phyloP scores from a whole-genome alignment of 2,888 invertebrate genomes.

The Unio delphinus region DNA sequence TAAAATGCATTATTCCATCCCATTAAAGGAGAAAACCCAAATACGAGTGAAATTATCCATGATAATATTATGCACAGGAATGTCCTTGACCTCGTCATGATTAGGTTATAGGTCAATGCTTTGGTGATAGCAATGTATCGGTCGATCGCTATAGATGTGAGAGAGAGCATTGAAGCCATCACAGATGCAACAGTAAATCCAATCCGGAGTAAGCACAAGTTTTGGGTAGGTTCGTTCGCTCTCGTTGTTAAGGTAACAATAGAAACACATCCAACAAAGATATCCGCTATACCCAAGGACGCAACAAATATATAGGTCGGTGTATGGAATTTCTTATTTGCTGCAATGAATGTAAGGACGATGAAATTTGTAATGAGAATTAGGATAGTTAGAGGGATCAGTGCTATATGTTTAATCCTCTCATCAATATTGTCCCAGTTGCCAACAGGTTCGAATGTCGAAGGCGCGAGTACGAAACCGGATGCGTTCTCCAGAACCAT shows the following conservation, averaged over 20 bases:
- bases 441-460: no score
- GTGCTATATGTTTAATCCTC: constrained; percentile 34
- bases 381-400: constrained; percentile 42
- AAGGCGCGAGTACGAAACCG: no score
- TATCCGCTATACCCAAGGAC: constrained; percentile 47
- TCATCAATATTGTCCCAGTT: constrained; percentile 41
- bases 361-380: constrained; percentile 43
- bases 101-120: constrained; percentile 46
- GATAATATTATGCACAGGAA: constrained; percentile 30
- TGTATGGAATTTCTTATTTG: constrained; percentile 36
- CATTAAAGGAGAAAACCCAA: constrained; percentile 53
- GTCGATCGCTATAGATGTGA: constrained; percentile 57
- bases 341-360: constrained; percentile 36
- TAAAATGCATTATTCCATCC: constrained; percentile 51
- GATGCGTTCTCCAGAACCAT: no score
- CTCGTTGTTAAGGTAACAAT: constrained; percentile 45
- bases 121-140: constrained; percentile 54
- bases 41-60: constrained; percentile 42
- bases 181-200: constrained; percentile 44
- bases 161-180: constrained; percentile 42
- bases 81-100: constrained; percentile 42
- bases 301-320: constrained; percentile 49
- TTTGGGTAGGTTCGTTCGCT: constrained; percentile 32
- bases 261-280: constrained; percentile 48
- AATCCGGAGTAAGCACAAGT: constrained; percentile 44